These are phyloP conservation scores for Toxotes chatareus DNA, from an alignment of 2,113 vertebrate genomes.

Conservation along the genomic window DNA sequence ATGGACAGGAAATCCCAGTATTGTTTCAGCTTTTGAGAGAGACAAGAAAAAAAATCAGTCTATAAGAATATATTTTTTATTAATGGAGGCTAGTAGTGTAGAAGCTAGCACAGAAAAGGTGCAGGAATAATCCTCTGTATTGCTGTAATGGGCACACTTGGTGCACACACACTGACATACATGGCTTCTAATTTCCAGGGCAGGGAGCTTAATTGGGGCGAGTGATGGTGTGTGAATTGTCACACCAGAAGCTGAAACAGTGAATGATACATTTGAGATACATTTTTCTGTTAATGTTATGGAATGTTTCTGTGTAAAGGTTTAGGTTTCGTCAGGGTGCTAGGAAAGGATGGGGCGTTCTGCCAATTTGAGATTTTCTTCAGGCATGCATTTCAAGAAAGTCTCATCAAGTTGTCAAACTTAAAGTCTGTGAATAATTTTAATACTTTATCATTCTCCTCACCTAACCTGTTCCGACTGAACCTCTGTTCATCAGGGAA, in stretches of 20 bases:
- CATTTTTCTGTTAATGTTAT: not conserved
- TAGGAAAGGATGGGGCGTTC: not conserved
- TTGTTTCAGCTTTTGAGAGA: not conserved
- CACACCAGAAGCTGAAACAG: not conserved
- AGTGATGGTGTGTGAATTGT: not conserved
- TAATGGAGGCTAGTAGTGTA: not conserved
- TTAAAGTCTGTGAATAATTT: constrained; percentile 2
- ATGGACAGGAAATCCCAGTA: not conserved
- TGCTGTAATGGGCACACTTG: not conserved
- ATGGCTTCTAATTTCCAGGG: not conserved
- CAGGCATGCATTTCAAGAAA: not conserved
- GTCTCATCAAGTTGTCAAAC: not conserved
- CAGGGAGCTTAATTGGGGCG: not conserved
- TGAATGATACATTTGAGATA: not conserved
- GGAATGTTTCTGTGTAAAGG: not conserved
- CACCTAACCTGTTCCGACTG: constrained; percentile 8
- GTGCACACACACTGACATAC: not conserved
- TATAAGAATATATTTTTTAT: not conserved
- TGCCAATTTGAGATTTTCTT: not conserved
- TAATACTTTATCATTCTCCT: constrained; percentile 4
- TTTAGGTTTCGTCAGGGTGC: not conserved
- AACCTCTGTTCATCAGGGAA: constrained; percentile 30
- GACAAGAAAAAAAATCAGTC: not conserved
- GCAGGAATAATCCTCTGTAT: not conserved
- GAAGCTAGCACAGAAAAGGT: not conserved